A percentile compares a stretch with the other conserved stretches of the same genome.
phyloP scores from a whole-genome alignment of 2,113 vertebrate genomes.

The Chionodraco myersi region DNA sequence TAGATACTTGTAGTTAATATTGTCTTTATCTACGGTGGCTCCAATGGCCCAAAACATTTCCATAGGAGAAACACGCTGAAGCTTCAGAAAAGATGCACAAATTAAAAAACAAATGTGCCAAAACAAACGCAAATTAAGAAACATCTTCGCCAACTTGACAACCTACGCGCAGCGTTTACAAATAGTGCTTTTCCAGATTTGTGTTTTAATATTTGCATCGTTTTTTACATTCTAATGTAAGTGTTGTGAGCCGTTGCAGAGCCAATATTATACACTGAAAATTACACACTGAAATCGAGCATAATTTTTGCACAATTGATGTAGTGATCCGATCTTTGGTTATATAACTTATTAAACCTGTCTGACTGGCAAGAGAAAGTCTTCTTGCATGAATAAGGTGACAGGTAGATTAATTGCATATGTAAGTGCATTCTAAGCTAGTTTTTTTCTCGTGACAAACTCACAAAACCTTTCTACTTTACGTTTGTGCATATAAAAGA shows the following conservation, averaged over 20 bases:
- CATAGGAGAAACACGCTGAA: no score
- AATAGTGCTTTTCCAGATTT: no score
- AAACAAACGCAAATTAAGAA: no score
- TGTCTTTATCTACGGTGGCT: background rate
- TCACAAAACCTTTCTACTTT: background rate
- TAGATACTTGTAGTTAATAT: background rate
- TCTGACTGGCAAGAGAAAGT: background rate
- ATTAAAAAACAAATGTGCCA: no score
- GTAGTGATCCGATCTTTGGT: slow-evolving; percentile 2
- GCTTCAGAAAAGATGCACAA: no score
- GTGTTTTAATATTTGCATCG: no score
- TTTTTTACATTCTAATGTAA: no score
- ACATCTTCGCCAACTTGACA: no score
- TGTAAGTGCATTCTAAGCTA: background rate
- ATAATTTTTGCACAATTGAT: slow-evolving; percentile 17
- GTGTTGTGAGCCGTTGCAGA: no score
- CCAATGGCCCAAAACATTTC: no score
- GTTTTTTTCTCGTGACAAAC: background rate
- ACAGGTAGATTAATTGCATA: slow-evolving; percentile 13
- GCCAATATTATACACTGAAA: background rate
- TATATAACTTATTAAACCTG: slow-evolving; percentile 23
- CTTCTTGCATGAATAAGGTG: background rate
- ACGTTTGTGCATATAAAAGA: background rate
- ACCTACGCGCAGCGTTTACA: no score
- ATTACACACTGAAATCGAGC: slow-evolving; percentile 7